Conservation (phyloP, 2,888 invertebrate genomes). For the Tinea pellionella region DNA sequence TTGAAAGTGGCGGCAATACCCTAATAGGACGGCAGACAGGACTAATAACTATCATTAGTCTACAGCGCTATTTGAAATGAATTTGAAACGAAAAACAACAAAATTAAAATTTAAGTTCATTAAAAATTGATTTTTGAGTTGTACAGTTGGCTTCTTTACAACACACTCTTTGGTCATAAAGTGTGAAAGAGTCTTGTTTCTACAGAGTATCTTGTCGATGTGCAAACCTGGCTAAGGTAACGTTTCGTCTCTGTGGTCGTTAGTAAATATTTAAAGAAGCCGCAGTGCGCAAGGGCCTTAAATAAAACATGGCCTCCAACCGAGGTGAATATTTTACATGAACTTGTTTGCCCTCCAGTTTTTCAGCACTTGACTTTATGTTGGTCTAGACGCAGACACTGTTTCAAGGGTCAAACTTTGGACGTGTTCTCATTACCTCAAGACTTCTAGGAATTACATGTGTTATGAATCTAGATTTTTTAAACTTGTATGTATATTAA, state of each 20-base stretch:
- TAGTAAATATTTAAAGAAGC: slow-evolving; percentile 52
- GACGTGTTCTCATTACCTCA: not conserved
- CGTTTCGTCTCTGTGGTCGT: slow-evolving; percentile 40
- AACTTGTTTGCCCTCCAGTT: slow-evolving; percentile 14
- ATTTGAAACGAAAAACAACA: too few species aligned
- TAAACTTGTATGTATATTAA: too few species aligned
- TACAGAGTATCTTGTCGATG: slow-evolving; percentile 10
- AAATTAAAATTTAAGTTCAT: too few species aligned
- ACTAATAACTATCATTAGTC: too few species aligned
- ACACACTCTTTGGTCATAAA: not conserved
- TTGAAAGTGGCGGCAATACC: too few species aligned
- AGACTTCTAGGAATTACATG: not conserved
- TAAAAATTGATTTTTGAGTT: not conserved
- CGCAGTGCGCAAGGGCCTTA: slow-evolving; percentile 50
- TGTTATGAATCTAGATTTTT: too few species aligned
- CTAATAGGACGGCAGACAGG: too few species aligned
- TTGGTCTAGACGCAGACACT: not conserved
- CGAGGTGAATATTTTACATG: slow-evolving; percentile 53
- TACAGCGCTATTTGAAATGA: too few species aligned
- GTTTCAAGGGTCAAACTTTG: not conserved
- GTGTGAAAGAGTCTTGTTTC: not conserved
- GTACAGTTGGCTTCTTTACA: not conserved
- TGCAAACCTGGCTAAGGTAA: slow-evolving; percentile 26
- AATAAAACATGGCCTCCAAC: slow-evolving; percentile 52
- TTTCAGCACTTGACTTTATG: slow-evolving; percentile 3